These are phyloP conservation scores for Serranus cabrilla DNA, from an alignment of 2,797 vertebrate genomes.

Conservation along the genomic window DNA sequence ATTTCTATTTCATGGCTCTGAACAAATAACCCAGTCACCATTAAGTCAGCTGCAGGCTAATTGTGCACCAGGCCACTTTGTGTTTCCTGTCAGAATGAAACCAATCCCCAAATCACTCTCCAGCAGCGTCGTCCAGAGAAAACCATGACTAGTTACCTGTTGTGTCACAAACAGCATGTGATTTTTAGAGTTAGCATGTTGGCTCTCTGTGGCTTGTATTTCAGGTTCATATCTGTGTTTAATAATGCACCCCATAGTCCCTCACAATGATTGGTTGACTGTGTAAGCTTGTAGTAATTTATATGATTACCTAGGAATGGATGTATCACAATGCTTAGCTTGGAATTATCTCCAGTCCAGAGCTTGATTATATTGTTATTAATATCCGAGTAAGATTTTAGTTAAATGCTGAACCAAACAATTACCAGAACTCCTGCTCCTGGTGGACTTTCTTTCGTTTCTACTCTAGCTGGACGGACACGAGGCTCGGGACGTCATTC, in stretches of 20 bases:
- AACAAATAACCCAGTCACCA: background rate
- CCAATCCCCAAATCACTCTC: conserved; percentile 1
- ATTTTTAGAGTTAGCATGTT: background rate
- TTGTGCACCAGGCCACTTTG: background rate
- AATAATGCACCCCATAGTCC: background rate
- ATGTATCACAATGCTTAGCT: background rate
- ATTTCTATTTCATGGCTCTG: no score
- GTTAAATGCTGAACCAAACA: no score
- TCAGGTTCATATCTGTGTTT: background rate
- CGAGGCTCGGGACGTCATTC: conserved; percentile 10
- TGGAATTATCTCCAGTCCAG: background rate
- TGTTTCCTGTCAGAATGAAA: conserved; percentile 15
- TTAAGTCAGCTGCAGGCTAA: background rate
- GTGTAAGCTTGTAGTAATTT: background rate
- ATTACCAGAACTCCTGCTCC: background rate
- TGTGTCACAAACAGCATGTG: background rate
- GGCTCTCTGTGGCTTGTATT: background rate
- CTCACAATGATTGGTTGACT: background rate
- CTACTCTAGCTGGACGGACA: background rate
- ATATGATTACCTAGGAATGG: background rate
- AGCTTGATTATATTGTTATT: background rate
- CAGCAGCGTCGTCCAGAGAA: background rate
- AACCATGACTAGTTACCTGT: background rate
- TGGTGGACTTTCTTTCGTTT: background rate
- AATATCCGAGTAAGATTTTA: background rate